These are phyloP conservation scores for Trimorus sp. DNA, from an alignment of 2,888 invertebrate genomes.

Conservation along the genomic window DNA sequence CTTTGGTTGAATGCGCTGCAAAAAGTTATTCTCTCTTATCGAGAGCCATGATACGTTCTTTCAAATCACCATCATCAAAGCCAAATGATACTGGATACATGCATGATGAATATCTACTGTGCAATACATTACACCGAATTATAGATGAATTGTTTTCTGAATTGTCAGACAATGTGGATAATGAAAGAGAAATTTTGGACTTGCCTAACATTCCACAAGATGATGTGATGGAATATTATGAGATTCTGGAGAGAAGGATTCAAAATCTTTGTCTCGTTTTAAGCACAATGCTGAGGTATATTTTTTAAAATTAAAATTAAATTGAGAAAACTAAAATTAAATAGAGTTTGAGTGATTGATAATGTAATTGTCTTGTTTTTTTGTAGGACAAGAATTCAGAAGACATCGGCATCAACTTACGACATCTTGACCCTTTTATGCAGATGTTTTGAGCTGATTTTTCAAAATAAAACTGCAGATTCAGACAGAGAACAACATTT, in stretches of 20 bases:
- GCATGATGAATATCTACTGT: conserved; percentile 74
- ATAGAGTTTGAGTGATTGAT: not conserved
- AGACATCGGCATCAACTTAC: conserved; percentile 69
- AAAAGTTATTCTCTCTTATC: conserved; percentile 75
- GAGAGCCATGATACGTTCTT: conserved; percentile 56
- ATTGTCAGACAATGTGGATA: conserved; percentile 39
- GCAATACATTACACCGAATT: conserved; percentile 75
- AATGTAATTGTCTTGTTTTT: not conserved
- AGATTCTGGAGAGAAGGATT: conserved; percentile 73
- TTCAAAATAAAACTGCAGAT: conserved; percentile 70
- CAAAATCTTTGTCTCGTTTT: conserved; percentile 75
- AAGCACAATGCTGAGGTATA: conserved; percentile 70
- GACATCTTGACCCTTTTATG: conserved; percentile 75
- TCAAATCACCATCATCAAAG: conserved; percentile 45
- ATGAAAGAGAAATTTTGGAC: conserved; percentile 69
- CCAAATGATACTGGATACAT: conserved; percentile 69
- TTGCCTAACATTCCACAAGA: conserved; percentile 71
- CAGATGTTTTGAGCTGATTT: conserved; percentile 75
- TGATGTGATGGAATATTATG: conserved; percentile 73
- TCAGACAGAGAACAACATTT: conserved; percentile 72
- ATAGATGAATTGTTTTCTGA: conserved; percentile 75
- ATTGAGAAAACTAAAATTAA: not conserved
- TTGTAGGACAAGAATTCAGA: conserved; percentile 8
- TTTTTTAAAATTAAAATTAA: not conserved
- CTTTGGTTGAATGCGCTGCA: conserved; percentile 73